Evolutionary conservation across 2,888 invertebrate genomes (phyloP).

Genomic region (Frankliniella intonsa): DNA sequence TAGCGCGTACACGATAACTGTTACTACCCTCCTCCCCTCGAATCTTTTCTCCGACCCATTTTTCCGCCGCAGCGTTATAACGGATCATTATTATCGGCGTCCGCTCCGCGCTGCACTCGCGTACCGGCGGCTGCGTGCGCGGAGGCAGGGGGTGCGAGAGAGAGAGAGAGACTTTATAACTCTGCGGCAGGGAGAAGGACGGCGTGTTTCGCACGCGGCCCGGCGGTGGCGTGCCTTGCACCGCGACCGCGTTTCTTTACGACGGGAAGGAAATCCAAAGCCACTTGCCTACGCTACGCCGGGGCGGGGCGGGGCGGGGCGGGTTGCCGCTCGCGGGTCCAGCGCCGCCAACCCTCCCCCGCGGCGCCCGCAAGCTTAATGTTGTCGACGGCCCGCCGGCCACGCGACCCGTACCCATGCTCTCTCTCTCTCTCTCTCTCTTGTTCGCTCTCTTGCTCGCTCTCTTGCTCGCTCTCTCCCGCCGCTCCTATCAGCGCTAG

Average conservation of each 20-base stretch:
- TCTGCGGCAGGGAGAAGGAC: too few species aligned
- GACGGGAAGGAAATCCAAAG: conserved; percentile 22
- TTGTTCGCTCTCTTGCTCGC: too few species aligned
- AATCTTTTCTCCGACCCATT: background rate
- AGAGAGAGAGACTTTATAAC: too few species aligned
- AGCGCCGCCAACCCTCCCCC: background rate
- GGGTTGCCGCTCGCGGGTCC: background rate
- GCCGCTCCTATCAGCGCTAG: too few species aligned
- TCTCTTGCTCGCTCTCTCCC: too few species aligned
- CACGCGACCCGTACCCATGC: background rate
- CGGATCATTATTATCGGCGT: background rate
- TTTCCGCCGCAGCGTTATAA: background rate
- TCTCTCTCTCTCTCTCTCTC: too few species aligned
- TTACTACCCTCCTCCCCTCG: background rate
- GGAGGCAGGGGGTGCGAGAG: too few species aligned
- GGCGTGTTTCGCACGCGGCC: too few species aligned
- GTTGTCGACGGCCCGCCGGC: conserved; percentile 14
- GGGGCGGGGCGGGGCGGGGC: background rate
- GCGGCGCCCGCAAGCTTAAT: conserved; percentile 3
- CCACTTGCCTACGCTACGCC: background rate
- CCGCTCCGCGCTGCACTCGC: background rate
- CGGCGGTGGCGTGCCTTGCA: background rate
- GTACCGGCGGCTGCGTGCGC: background rate
- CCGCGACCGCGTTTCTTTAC: conserved; percentile 12
- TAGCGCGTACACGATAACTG: too few species aligned